These are phyloP conservation scores for Melikaiella ostensackeni DNA, from an alignment of 2,888 invertebrate species.

Conservation along the genomic window DNA sequence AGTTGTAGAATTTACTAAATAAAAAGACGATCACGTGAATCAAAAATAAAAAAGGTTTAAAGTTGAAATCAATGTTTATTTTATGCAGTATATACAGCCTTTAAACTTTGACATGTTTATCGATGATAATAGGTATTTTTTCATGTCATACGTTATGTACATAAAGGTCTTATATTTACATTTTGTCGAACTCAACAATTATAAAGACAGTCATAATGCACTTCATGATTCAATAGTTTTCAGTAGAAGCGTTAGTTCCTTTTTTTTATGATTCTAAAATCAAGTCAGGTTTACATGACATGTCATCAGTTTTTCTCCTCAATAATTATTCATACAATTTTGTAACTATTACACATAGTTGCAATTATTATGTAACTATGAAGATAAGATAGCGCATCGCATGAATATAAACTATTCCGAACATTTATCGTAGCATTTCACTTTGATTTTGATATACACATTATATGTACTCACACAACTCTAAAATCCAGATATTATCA, in stretches of 20 bases:
- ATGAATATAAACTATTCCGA: constrained; percentile 21
- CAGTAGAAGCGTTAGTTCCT: too few species aligned
- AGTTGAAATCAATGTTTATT: constrained; percentile 12
- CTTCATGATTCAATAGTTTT: neutral
- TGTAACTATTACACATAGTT: neutral
- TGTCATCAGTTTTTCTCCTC: neutral
- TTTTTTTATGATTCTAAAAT: neutral
- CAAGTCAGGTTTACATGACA: neutral
- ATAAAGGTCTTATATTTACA: constrained; percentile 19
- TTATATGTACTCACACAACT: neutral
- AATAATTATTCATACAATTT: neutral
- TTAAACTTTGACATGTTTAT: neutral
- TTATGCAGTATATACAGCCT: neutral
- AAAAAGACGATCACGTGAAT: too few species aligned
- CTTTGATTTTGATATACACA: neutral
- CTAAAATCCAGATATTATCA: neutral
- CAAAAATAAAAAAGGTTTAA: neutral
- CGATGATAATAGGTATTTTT: constrained; percentile 10
- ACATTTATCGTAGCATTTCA: neutral
- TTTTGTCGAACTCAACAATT: neutral
- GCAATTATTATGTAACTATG: neutral
- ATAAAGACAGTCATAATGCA: neutral
- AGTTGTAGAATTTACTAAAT: too few species aligned
- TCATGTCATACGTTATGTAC: neutral
- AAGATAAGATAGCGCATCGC: neutral